Percentiles rank a stretch among this genome's conserved stretches.
These are phyloP conservation scores for Microctenopoma stevenorrisi DNA, from an alignment of 2,797 vertebrate genomes.

Conservation along the genomic window DNA sequence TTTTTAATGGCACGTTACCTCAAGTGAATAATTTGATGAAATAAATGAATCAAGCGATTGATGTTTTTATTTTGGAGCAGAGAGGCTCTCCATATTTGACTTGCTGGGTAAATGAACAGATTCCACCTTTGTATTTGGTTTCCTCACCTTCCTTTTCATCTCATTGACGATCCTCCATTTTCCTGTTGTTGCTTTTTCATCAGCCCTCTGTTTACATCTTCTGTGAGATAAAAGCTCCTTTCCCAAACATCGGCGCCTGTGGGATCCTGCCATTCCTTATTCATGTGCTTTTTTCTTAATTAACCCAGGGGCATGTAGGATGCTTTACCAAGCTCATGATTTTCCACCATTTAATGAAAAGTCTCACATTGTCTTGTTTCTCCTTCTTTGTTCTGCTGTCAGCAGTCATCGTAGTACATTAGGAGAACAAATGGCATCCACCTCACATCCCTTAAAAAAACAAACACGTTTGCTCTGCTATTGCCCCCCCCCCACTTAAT, in stretches of 20 bases:
- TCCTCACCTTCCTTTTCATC: slow-evolving; percentile 27
- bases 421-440: slow-evolving; percentile 46
- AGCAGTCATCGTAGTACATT: slow-evolving; percentile 62
- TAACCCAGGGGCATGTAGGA: slow-evolving; percentile 64
- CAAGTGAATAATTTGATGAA: slow-evolving; percentile 21
- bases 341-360: slow-evolving; percentile 55
- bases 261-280: slow-evolving; percentile 32
- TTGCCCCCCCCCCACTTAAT: slow-evolving; percentile 6
- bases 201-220: slow-evolving; percentile 24
- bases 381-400: slow-evolving; percentile 55
- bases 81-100: slow-evolving; percentile 13
- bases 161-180: slow-evolving; percentile 12
- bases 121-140: slow-evolving; percentile 14
- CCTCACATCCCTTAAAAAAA: slow-evolving; percentile 28
- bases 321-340: slow-evolving; percentile 21
- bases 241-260: slow-evolving; percentile 10
- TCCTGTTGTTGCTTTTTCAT: slow-evolving; percentile 15
- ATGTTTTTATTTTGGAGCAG: slow-evolving; percentile 20
- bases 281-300: slow-evolving; percentile 55
- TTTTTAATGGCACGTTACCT: slow-evolving; percentile 24
- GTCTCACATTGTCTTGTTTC: slow-evolving; percentile 48
- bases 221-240: slow-evolving; percentile 44
- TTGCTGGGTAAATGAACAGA: slow-evolving; percentile 21
- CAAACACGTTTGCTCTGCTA: slow-evolving; percentile 13
- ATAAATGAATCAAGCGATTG: slow-evolving; percentile 29